Evolutionary conservation across 2,888 invertebrate genomes (phyloP).

Genomic region (Tipula helvola): DNA sequence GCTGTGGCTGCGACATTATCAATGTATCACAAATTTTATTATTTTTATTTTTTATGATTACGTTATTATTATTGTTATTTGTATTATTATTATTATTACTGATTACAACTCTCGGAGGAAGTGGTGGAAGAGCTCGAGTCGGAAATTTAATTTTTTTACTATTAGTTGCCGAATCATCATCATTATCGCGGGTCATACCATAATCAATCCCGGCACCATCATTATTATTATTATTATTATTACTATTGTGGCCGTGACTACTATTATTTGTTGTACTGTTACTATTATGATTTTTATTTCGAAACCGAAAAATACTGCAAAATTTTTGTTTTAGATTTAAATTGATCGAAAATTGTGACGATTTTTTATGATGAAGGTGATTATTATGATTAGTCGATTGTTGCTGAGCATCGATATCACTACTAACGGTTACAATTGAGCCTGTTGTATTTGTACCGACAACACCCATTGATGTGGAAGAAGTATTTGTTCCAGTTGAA

Average conservation of each 20-base stretch:
- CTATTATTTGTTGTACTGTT: conserved; percentile 29
- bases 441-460: conserved; percentile 11
- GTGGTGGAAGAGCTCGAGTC: conserved; percentile 52
- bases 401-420: background rate
- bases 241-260: background rate
- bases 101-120: conserved; percentile 33
- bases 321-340: conserved; percentile 70
- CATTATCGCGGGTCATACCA: conserved; percentile 17
- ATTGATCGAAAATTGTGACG: conserved; percentile 53
- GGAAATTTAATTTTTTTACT: conserved; percentile 43
- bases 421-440: conserved; percentile 8
- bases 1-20: conserved; percentile 23
- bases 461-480: background rate
- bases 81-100: background rate
- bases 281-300: conserved; percentile 33
- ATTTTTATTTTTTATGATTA: background rate
- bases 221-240: conserved; percentile 6
- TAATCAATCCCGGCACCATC: conserved; percentile 24
- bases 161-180: conserved; percentile 26
- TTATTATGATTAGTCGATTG: conserved; percentile 17
- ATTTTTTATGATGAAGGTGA: conserved; percentile 37
- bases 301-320: conserved; percentile 71
- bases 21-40: background rate
- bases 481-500: background rate
- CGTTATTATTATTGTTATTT: background rate